phyloP scores from a whole-genome alignment of 1,140 invertebrate species.

The Aphaenogaster rudis region DNA sequence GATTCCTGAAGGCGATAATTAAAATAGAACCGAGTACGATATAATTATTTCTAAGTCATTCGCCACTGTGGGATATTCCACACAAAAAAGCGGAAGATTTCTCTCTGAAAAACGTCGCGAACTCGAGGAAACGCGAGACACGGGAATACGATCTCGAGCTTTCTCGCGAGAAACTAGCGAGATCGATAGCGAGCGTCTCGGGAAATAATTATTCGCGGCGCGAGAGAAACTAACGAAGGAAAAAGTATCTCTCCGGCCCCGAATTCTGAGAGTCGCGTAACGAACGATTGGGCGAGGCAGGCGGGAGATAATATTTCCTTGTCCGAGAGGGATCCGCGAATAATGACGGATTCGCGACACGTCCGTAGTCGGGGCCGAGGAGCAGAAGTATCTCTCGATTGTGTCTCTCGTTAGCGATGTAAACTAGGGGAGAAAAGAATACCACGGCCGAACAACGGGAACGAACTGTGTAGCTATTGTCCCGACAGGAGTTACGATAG shows the following conservation, averaged over 20 bases:
- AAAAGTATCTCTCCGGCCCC: slow-evolving; percentile 32
- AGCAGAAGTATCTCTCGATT: slow-evolving; percentile 54
- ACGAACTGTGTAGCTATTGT: background rate
- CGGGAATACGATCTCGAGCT: background rate
- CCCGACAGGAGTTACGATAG: slow-evolving; percentile 6
- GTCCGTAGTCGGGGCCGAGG: slow-evolving; percentile 32
- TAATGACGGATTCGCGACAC: slow-evolving; percentile 64
- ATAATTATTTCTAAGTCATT: background rate
- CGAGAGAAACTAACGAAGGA: slow-evolving; percentile 47
- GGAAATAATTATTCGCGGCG: slow-evolving; percentile 53
- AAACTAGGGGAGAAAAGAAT: slow-evolving; percentile 53
- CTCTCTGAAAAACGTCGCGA: background rate
- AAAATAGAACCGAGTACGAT: background rate
- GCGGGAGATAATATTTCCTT: slow-evolving; percentile 42
- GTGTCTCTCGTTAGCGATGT: slow-evolving; percentile 57
- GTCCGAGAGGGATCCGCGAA: slow-evolving; percentile 45
- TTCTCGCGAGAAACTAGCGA: background rate
- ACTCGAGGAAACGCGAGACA: background rate
- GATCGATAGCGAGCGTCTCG: slow-evolving; percentile 37
- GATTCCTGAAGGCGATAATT: background rate
- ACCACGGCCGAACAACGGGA: background rate
- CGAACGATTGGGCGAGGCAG: slow-evolving; percentile 43
- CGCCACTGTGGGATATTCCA: background rate
- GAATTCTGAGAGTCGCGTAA: slow-evolving; percentile 53
- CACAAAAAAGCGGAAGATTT: background rate